Base-by-base conservation (phyloP, 1,140 invertebrate species). In the Calliphora vicina region DNA sequence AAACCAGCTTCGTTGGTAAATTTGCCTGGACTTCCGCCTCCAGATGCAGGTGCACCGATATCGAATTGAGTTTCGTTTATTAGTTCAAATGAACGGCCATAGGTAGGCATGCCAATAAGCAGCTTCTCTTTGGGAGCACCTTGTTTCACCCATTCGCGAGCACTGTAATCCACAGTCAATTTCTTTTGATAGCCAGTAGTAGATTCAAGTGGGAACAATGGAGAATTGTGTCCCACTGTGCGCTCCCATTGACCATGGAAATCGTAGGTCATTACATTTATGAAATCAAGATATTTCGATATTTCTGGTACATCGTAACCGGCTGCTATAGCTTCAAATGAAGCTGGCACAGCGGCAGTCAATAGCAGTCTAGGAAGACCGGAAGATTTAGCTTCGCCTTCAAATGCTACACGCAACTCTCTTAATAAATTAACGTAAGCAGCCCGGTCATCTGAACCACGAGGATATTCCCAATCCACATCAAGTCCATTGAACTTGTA, bases 381-480 rank as follows among this genome's bases (percentile, higher is more conserved):
- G 1, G 95, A 95, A 1, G 93, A 93, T 87, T 95, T 95, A 0
- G 95, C 94, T 92, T 97, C 96, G 1, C 96, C 97, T 90, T 98
- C 97, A 88, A 98, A 98, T 0, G 97, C 97, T 17, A 97, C 91
- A 35, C 97, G 93, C 0, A 98, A 91, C 91, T 98, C 97, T 25
- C 86, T 85, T 27, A 97, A 91, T 0, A 97, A 92, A 88, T 95
- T 95, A 0, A 97, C 94, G 87, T 96, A 97, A 17, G 96, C 94
- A 0, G 94, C 92, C 50, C 95, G 92, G 87, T 99, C 97, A 86
- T 97, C 97, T 6, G 94, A 93, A 20, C 97, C 97, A 88, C 96
- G 93, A 3, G 97, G 97, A 91, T 98, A 98, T 91, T 99, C 97
- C 97, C 98, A 99, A 88, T 99, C 97, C 0, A 99, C 95, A 86